Evolutionary conservation across 2,888 invertebrate species (phyloP), one percentile per base, ranked within the genome.

Genomic region (Phengaris alcon): DNA sequence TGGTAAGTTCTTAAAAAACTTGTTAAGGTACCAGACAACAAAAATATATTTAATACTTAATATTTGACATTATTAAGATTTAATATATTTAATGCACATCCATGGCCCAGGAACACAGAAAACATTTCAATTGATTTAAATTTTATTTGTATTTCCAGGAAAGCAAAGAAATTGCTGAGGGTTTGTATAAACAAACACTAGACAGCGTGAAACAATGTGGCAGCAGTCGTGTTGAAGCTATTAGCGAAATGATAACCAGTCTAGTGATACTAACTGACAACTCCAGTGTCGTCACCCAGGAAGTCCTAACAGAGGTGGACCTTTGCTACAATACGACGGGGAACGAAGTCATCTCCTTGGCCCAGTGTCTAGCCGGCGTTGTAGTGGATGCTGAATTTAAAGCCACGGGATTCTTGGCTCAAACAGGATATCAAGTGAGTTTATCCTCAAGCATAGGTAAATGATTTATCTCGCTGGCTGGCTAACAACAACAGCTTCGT

Each of bases 401-500:
- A 75, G 85, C 84, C 35, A 81, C 84, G 8, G 76, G 82, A 9
- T 89, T 86, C 74, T 75, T 86, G 13, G 82, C 86, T 5, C 86
- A 88, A 76, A 88, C 84, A 79, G 88, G 85, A 75, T 73, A 90
- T 52, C 78, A 84, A 83, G 93, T 93, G 84, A 85, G 84, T 74
- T 68, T 54, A 46, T 15, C 35, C 15, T 59, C 7, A 59, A 48
- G 48, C 22, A 22, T 22, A 22, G 22, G 22, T 22, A 22, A 22
- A 22, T 22, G 22, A 22, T 22, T 22, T 22, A 22, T 22, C 22
- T 22, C 22, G 22, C 22, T 22, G 22, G 22, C 22, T 22, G 22
- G 22, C 22, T 22, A 22, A 22, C 22, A 22, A 22, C 0, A 22
- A 22, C 0, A 22, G 22, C 22, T 22, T 22, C 22, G 22, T 22